Evolutionary conservation across 2,797 vertebrate genomes (phyloP).

Genomic region (Spea hammondii): DNA sequence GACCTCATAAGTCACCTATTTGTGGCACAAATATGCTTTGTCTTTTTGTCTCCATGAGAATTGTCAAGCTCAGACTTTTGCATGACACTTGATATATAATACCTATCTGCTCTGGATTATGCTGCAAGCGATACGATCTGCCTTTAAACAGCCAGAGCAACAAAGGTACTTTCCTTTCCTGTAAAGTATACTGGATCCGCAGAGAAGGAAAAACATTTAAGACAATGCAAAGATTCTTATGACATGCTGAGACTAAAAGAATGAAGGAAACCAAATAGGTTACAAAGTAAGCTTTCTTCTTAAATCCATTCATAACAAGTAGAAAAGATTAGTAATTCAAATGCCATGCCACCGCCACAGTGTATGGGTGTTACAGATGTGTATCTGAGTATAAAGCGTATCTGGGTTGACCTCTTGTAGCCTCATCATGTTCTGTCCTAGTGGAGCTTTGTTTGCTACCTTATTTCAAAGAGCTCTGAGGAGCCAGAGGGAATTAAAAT

Average conservation of each 20-base stretch:
- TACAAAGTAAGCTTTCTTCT: no score
- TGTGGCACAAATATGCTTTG: conserved; percentile 46
- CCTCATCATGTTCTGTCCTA: no score
- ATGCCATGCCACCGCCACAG: no score
- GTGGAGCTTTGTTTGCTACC: no score
- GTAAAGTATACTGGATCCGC: background rate
- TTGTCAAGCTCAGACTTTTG: conserved; percentile 45
- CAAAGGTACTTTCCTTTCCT: conserved; percentile 5
- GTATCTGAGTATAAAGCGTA: no score
- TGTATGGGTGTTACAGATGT: no score
- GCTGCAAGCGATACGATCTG: conserved; percentile 24
- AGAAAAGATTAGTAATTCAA: no score
- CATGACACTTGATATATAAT: conserved; percentile 44
- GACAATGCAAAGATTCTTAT: conserved; percentile 1
- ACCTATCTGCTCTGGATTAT: conserved; percentile 27
- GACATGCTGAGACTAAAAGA: background rate
- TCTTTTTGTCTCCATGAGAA: conserved; percentile 50
- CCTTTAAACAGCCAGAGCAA: conserved; percentile 21
- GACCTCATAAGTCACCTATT: conserved; percentile 38
- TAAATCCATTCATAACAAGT: no score
- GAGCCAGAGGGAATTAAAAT: no score
- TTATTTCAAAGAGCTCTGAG: no score
- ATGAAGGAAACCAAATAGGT: background rate
- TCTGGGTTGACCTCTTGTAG: no score
- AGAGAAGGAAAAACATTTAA: background rate